These are phyloP conservation scores for Nannospalax galili DNA, from an alignment of 2,113 vertebrate species.

Conservation along the genomic window DNA sequence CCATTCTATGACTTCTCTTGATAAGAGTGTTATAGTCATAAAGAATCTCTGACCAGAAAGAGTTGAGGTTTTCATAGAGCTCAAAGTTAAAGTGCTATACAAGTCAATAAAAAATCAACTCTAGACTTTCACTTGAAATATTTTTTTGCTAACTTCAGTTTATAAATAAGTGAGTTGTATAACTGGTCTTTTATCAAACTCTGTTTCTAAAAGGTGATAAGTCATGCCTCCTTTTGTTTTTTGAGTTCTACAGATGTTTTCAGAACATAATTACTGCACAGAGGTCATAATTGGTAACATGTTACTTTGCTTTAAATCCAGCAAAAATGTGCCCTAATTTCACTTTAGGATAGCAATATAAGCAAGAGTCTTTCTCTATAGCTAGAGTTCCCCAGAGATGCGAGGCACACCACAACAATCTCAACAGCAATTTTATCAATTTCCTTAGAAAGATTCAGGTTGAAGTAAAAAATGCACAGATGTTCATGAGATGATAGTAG, in stretches of 20 bases:
- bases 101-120: conserved; percentile 31
- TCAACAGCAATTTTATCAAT: background rate
- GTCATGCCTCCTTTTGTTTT: conserved; percentile 52
- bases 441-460: background rate
- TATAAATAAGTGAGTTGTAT: conserved; percentile 51
- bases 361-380: conserved; percentile 32
- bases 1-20: background rate
- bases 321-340: conserved; percentile 63
- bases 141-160: conserved; percentile 28
- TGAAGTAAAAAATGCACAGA: background rate
- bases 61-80: background rate
- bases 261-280: background rate
- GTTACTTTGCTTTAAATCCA: conserved; percentile 65
- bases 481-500: background rate
- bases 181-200: conserved; percentile 50
- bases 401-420: background rate
- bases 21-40: background rate
- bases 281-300: conserved; percentile 33
- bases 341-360: background rate
- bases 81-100: conserved; percentile 36
- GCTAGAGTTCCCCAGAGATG: background rate
- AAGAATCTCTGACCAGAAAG: conserved; percentile 11
- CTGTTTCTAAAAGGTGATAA: conserved; percentile 65
- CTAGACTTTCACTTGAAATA: conserved; percentile 8
- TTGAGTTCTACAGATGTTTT: conserved; percentile 38